A percentile compares a stretch with the other conserved stretches of the same genome.
These are phyloP conservation scores for Astreopora myriophthalma DNA, from an alignment of 64 coral and sea anemone species.

Conservation along the genomic window DNA sequence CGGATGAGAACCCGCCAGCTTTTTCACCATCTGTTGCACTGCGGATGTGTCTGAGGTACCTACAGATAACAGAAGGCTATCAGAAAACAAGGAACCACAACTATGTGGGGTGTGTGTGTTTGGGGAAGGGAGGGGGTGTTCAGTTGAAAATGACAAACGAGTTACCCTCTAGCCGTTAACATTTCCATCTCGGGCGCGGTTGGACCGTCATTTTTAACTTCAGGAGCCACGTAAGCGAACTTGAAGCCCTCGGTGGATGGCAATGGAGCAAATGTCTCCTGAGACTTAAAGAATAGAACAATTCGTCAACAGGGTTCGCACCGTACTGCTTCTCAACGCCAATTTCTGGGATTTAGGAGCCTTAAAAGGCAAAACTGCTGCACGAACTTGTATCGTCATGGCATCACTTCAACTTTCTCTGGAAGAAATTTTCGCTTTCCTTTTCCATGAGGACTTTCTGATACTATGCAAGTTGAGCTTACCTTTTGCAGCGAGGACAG, in stretches of 20 bases:
- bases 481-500: slow-evolving; percentile 19
- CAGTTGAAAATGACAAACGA: not conserved
- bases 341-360: no score
- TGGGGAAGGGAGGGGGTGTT: no score
- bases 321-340: not conserved
- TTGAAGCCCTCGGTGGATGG: slow-evolving; percentile 61
- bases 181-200: slow-evolving; percentile 68
- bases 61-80: slow-evolving; percentile 26
- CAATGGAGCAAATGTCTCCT: slow-evolving; percentile 63
- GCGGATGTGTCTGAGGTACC: slow-evolving; percentile 89
- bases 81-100: not conserved
- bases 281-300: slow-evolving; percentile 25
- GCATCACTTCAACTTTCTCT: no score
- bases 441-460: no score
- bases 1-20: slow-evolving; percentile 78
- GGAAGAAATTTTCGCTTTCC: no score
- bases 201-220: slow-evolving; percentile 69
- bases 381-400: no score
- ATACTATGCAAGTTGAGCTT: no score
- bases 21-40: slow-evolving; percentile 75
- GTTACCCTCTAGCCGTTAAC: slow-evolving; percentile 85
- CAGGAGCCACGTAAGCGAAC: slow-evolving; percentile 69
- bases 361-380: no score
- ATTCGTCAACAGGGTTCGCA: not conserved
- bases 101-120: no score